Evolutionary conservation across 2,797 vertebrate species (phyloP), one percentile per base, ranked within the genome.

Genomic region (Melanotaenia maccullochi): DNA sequence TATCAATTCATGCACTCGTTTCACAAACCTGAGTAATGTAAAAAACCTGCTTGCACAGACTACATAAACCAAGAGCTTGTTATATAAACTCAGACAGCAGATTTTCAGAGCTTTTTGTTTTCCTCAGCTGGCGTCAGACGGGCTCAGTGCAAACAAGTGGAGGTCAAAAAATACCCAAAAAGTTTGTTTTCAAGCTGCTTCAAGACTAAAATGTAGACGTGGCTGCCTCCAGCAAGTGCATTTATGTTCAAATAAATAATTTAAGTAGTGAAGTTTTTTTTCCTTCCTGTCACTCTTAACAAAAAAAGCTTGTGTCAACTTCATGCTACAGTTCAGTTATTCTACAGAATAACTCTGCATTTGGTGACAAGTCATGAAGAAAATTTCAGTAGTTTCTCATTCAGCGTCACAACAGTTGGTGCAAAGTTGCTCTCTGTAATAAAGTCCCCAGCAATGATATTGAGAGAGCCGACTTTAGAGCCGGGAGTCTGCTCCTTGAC

Each of bases 401-500:
- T 99, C 30, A 98, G 96, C 1, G 86, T 71, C 49, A 98, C 94
- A 18, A 98, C 95, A 0, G 95, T 95, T 18, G 90, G 90, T 32
- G 95, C 93, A 51, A 99, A 96, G 9, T 85, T 75, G 74, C 92
- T 83, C 1, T 94, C 95, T 0, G 94, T 94, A 69, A 97, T 85
- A 44, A 99, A 98, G 91, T 99, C 97, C 1, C 95, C 97, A 0
- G 97, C 97, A 35, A 98, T 96, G 9, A 99, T 96, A 79, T 99
- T 98, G 74, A 96, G 90, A 3, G 95, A 94, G 28, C 87, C 85
- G 0, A 79, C 73, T 9, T 66, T 83, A 0, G 89, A 73, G 68
- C 97, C 97, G 0, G 97, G 97, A 5, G 76, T 68, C 89, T 99
- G 97, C 62, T 90, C 90, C 47, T 85, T 90, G 18, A 98, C 94